A percentile compares a stretch with the other conserved stretches of the same genome.
Evolutionary conservation across 2,888 invertebrate genomes (phyloP).

Genomic region (Saturnia pavonia): DNA sequence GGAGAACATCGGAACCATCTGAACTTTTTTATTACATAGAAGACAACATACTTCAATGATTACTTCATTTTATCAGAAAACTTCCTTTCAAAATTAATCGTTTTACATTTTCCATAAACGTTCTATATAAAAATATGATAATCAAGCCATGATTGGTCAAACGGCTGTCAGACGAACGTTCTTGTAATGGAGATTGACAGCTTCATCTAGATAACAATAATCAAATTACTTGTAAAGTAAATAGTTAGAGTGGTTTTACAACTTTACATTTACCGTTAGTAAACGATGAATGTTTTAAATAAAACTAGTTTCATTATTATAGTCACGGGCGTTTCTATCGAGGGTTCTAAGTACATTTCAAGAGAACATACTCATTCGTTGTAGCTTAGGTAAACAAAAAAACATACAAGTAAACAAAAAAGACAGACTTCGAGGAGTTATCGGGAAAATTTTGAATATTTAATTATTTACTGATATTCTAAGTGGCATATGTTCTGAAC

Average conservation of each 20-base stretch:
- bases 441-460: no score
- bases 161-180: conserved; percentile 61
- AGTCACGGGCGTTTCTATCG: no score
- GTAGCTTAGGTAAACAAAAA: no score
- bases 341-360: no score
- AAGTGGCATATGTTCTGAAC: no score
- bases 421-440: no score
- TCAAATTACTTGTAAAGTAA: conserved; percentile 55
- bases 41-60: no score
- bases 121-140: conserved; percentile 15
- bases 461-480: no score
- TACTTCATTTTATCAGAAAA: not conserved
- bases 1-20: no score
- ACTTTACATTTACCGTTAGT: conserved; percentile 21
- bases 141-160: conserved; percentile 45
- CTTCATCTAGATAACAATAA: conserved; percentile 75
- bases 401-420: no score
- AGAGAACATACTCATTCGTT: no score
- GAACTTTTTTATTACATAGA: no score
- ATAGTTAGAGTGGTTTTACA: conserved; percentile 24
- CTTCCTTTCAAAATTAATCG: not conserved
- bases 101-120: conserved; percentile 12
- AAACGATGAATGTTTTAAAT: not conserved
- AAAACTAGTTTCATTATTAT: conserved; percentile 18
- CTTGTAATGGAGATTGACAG: conserved; percentile 68